These are phyloP conservation scores for Tribolium freemani DNA, from an alignment of 2,888 invertebrate species.

Conservation along the genomic window DNA sequence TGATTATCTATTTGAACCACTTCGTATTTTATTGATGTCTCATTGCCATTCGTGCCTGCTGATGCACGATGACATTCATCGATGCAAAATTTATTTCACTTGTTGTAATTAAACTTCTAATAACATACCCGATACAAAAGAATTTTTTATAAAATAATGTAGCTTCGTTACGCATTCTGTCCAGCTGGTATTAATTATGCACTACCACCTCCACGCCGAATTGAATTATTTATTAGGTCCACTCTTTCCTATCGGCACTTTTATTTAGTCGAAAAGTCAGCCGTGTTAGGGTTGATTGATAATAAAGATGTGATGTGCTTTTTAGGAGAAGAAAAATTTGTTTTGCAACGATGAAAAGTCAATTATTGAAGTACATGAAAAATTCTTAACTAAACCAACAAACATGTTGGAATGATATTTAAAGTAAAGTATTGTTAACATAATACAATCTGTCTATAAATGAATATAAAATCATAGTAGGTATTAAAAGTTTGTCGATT, in stretches of 20 bases:
- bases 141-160: neutral
- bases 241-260: neutral
- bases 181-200: neutral
- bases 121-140: neutral
- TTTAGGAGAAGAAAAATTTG: too few species aligned
- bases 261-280: neutral
- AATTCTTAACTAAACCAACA: too few species aligned
- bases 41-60: neutral
- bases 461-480: too few species aligned
- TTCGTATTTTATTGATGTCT: neutral
- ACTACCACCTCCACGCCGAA: neutral
- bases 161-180: neutral
- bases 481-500: too few species aligned
- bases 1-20: neutral
- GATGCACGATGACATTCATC: neutral
- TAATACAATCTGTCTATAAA: too few species aligned
- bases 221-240: neutral
- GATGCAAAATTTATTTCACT: neutral
- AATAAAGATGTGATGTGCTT: neutral
- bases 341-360: too few species aligned
- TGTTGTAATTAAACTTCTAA: neutral
- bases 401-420: too few species aligned
- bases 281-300: slow-evolving; percentile 64
- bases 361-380: too few species aligned
- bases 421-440: too few species aligned